phyloP scores from a whole-genome alignment of 2,113 vertebrate species.

The Pogonocichla stellata region DNA sequence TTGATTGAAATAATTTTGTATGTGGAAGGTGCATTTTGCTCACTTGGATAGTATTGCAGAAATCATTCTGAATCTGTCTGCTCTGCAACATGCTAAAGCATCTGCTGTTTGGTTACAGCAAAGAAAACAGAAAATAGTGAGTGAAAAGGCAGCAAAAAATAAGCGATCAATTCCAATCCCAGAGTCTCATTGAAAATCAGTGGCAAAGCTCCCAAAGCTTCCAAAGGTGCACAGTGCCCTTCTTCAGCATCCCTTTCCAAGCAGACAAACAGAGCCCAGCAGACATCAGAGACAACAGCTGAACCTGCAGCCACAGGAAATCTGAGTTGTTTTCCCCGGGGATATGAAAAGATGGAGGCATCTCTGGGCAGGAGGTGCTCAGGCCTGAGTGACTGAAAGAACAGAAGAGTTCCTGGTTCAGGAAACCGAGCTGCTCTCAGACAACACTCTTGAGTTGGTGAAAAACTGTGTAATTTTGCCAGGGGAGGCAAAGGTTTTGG shows the following conservation, averaged over 20 bases:
- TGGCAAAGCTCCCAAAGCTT: background rate
- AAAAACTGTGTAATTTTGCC: background rate
- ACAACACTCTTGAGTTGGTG: background rate
- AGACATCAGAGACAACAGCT: background rate
- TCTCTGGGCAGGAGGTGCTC: background rate
- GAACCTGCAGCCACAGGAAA: background rate
- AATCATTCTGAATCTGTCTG: background rate
- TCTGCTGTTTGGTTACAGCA: background rate
- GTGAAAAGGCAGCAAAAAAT: background rate
- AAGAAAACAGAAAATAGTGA: background rate
- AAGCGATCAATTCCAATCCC: background rate
- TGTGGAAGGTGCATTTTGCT: background rate
- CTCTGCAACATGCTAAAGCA: background rate
- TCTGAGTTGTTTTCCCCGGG: background rate
- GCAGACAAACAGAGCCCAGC: background rate
- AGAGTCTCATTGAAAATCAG: background rate
- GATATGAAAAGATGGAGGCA: background rate
- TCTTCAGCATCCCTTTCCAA: background rate
- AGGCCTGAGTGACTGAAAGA: background rate
- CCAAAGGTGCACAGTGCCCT: background rate
- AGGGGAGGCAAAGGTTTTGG: background rate
- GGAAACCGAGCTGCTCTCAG: background rate
- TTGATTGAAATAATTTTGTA: background rate
- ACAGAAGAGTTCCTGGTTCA: background rate
- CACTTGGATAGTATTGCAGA: background rate